Conservation (phyloP, 2,888 invertebrate genomes). For the Helicoverpa assulta region DNA sequence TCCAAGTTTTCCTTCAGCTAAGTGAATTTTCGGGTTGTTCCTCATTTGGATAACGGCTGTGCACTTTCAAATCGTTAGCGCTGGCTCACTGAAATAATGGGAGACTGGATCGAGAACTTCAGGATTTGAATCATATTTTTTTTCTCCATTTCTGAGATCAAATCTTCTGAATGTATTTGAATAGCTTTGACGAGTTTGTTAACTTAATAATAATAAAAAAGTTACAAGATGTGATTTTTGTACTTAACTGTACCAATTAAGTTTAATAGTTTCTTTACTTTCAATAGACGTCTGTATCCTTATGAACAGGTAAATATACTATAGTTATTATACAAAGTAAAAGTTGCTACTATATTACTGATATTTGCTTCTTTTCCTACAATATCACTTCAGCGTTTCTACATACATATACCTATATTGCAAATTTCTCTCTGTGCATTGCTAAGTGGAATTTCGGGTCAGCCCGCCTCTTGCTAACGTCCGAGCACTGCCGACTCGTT, state of each 20-base stretch:
- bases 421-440: conserved; percentile 38
- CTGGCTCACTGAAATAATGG: conserved; percentile 57
- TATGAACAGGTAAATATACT: no score
- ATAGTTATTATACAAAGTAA: neutral
- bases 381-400: neutral
- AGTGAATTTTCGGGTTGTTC: conserved; percentile 87
- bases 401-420: conserved; percentile 5
- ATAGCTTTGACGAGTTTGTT: no score
- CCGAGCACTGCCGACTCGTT: conserved; percentile 70
- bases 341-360: neutral
- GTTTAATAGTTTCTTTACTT: neutral
- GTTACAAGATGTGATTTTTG: no score
- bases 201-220: no score
- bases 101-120: conserved; percentile 63
- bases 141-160: neutral
- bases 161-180: neutral
- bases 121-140: neutral
- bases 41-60: conserved; percentile 85
- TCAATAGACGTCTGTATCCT: no score
- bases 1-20: conserved; percentile 74
- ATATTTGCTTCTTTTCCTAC: neutral
- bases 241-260: no score
- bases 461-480: conserved; percentile 73
- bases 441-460: conserved; percentile 79
- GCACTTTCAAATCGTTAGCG: conserved; percentile 82